Evolutionary conservation across 2,797 vertebrate genomes (phyloP), one percentile per base, ranked within the genome.

Genomic region (Ptychobarbus kaznakovi): DNA sequence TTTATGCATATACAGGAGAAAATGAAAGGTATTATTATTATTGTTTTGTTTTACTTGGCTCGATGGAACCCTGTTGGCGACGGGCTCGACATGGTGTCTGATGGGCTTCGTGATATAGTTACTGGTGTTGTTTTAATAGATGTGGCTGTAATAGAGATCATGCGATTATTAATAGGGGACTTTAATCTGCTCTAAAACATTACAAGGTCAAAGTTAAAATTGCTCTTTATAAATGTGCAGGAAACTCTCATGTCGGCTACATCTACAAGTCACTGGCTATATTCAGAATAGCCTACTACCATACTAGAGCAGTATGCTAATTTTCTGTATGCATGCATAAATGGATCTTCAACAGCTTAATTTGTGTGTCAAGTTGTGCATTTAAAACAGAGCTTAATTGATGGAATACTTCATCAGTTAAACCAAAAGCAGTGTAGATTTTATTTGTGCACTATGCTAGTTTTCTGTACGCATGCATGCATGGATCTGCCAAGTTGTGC

Each of bases 31-130:
- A 40, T 40, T 40, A 40, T 42, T 8, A 40, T 38, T 38, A 4
- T 38, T 38, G 3, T 40, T 40, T 40, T 80, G 20, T 86, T 81
- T 87, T 79, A 87, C 90, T 92, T 93, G 84, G 90, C 86, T 80
- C 89, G 89, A 76, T 89, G 90, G 7, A 90, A 28, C 74, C 94
- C 94, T 84, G 92, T 63, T 0, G 91, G 18, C 3, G 88, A 86
- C 4, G 81, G 6, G 77, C 87, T 93, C 0, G 28, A 1, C 16
- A 46, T 28, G 58, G 18, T 32, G 51, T 87, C 89, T 82, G 22
- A 32, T 80, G 49, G 63, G 78, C 15, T 53, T 83, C 69, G 44
- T 75, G 73, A 89, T 28, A 3, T 12, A 35, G 4, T 12, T 11
- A 7, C 12, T 56, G 73, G 11, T 40, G 79, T 0, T 10, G 61